Conservation (phyloP, 2,113 vertebrate genomes). For the Corythornis vintsioides region DNA sequence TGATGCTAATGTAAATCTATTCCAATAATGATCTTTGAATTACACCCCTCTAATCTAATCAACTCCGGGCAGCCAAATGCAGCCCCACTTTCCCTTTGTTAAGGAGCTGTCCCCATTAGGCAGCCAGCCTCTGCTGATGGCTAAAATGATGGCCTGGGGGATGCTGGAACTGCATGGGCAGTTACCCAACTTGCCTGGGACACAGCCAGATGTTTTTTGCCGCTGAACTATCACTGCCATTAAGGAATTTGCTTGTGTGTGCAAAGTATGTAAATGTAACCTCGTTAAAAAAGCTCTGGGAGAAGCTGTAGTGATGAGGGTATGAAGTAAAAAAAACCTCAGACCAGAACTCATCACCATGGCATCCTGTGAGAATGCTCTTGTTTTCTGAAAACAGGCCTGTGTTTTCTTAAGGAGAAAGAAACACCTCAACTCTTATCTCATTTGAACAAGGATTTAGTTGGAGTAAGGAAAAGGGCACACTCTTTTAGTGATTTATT, state of each 20-base stretch:
- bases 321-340: not conserved
- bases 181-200: not conserved
- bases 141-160: not conserved
- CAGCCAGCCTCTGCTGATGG: not conserved
- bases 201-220: not conserved
- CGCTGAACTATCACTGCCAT: not conserved
- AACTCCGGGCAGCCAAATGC: not conserved
- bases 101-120: not conserved
- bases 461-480: not conserved
- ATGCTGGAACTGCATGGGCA: not conserved
- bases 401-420: not conserved
- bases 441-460: not conserved
- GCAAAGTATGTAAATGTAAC: not conserved
- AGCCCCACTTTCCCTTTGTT: not conserved
- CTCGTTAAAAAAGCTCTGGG: not conserved
- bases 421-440: not conserved
- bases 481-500: not conserved
- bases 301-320: not conserved
- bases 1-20: not conserved
- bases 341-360: not conserved
- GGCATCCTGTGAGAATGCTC: rapidly evolving
- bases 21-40: not conserved
- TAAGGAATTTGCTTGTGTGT: not conserved
- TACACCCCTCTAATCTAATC: not conserved
- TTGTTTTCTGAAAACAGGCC: not conserved